Base-by-base conservation (phyloP, 2,888 invertebrate genomes). In the Atethmia centrago region DNA sequence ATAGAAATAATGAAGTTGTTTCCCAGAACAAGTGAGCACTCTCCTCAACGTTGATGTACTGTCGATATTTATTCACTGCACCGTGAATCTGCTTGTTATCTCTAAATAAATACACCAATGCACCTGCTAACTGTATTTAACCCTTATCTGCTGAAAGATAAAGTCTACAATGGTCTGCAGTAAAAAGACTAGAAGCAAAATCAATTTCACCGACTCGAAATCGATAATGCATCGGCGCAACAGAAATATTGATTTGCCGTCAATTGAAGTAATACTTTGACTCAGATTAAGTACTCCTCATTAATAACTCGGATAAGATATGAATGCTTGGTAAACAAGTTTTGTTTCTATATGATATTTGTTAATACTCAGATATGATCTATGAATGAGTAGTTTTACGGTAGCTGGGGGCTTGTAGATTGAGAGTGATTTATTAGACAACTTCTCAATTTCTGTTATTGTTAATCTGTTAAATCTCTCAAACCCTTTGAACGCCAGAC, bases 61-160 rank as follows among this genome's bases (percentile, higher is more conserved):
- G 77, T 74, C 71, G 71, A 85, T 82, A 82, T 77, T 79, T 74
- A 82, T 75, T 75, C 79, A 76, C 68, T 70, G 68, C 75, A 74
- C 73, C 73, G 77, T 84, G 82, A 85, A 87, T 85, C 85, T 81
- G 79, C 82, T 85, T 83, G 83, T 85, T 87, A 84, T 78, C 62
- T 82, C 49, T 72, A 72, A 82, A 73, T 79, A 86, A 86, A 81
- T 68, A 77, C 64, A 63, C 69, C 16, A 51, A 31, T 21, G n/a
- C 21, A 47, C 47, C 42, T 64, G 74, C 36, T 61, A 28, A 31
- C n/a, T 36, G 21, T 16, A 51, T 36, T 31, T 47, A 25, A 61
- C 10, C 51, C 47, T 53, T 83, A 53, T n/a, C 16, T 21, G 21
- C 7, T 62, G 0, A 14, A 0, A 0, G 0, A 14, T 51, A 80